Conservation (phyloP, 2,797 vertebrate species). For the Neopelma chrysocephalum region DNA sequence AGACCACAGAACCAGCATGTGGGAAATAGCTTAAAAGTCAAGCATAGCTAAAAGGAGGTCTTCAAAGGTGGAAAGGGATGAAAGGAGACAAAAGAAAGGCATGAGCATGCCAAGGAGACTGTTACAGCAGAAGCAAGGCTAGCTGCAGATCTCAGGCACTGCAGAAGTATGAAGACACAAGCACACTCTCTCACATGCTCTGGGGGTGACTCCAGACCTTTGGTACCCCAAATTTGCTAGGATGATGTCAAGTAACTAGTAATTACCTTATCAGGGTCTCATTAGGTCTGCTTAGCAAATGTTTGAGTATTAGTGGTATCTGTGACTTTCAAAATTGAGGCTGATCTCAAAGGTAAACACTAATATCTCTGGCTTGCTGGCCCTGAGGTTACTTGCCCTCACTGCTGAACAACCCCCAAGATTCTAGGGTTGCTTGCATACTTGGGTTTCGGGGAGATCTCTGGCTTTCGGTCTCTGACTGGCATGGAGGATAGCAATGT, state of each 20-base stretch:
- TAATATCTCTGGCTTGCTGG: background rate
- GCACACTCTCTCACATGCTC: background rate
- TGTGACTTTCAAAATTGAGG: background rate
- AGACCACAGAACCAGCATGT: background rate
- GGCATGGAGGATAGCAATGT: fast-evolving
- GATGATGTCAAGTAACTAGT: background rate
- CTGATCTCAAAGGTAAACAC: background rate
- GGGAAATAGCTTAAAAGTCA: background rate
- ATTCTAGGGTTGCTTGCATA: background rate
- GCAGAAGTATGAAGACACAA: background rate
- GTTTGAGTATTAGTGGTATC: background rate
- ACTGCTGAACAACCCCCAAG: background rate
- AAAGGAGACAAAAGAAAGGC: background rate
- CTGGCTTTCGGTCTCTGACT: background rate
- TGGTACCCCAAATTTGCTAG: background rate
- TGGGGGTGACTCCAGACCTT: background rate
- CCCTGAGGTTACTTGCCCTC: background rate
- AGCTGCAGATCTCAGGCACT: background rate
- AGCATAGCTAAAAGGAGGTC: background rate
- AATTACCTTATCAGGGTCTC: background rate
- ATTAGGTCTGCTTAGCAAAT: background rate
- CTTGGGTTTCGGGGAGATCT: background rate
- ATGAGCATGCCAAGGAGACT: background rate
- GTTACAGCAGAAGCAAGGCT: background rate
- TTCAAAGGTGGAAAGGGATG: background rate